Conservation (phyloP, 2,113 vertebrate species). For the Nasalis larvatus region DNA sequence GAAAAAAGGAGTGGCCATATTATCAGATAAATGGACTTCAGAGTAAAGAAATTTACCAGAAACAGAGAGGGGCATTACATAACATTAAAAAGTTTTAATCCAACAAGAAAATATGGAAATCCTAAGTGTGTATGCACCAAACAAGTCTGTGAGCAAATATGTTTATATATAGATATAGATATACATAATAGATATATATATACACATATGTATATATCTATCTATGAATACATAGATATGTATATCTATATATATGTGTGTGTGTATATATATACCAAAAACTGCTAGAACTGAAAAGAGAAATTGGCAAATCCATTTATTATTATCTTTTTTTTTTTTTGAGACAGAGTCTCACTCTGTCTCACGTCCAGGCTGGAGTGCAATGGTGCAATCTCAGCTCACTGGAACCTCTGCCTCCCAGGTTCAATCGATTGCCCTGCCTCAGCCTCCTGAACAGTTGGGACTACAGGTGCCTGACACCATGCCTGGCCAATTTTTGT, state of each 20-base stretch:
- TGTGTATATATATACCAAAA: background rate
- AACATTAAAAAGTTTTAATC: background rate
- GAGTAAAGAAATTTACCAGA: background rate
- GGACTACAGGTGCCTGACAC: background rate
- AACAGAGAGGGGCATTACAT: background rate
- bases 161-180: no score
- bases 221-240: no score
- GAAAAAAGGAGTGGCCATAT: background rate
- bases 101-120: background rate
- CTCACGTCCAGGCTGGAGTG: background rate
- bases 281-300: background rate
- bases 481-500: background rate
- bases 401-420: background rate
- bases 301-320: background rate
- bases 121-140: background rate
- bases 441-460: background rate
- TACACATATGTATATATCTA: no score
- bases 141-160: background rate
- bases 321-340: background rate
- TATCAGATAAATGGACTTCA: background rate
- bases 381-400: background rate
- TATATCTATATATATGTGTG: no score
- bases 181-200: no score
- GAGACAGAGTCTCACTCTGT: background rate
- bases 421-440: background rate